Percentiles rank a stretch among this genome's conserved stretches.
Conservation (phyloP, 2,888 invertebrate species). For the Balanococcus diminutus region DNA sequence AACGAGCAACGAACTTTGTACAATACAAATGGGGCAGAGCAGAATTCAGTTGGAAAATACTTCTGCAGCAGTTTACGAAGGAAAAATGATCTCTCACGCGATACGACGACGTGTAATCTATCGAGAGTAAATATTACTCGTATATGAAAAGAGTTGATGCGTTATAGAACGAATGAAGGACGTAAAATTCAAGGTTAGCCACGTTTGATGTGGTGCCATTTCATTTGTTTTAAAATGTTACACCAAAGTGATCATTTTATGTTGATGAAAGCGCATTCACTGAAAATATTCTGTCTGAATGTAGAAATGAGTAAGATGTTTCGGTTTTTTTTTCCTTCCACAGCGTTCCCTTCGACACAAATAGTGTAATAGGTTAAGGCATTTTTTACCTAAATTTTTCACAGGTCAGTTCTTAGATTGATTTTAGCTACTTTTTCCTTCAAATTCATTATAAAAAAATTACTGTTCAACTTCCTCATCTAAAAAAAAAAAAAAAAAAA, state of each 20-base stretch:
- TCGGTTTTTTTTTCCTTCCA: no score
- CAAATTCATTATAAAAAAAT: no score
- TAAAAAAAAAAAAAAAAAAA: no score
- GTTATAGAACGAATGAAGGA: not conserved
- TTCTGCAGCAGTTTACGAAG: not conserved
- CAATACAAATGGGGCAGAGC: no score
- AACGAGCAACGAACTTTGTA: not conserved
- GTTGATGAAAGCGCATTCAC: not conserved
- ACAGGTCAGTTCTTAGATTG: no score
- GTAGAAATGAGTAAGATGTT: no score
- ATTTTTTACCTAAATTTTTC: no score
- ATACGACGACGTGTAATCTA: not conserved
- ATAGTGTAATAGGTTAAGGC: no score
- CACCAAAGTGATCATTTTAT: not conserved
- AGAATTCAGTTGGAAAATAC: not conserved
- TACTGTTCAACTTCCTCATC: no score
- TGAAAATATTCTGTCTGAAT: not conserved
- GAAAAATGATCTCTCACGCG: not conserved
- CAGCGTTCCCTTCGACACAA: no score
- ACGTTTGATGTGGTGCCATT: not conserved
- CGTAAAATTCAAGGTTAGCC: constrained; percentile 3
- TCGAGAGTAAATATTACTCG: not conserved
- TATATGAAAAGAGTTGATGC: not conserved
- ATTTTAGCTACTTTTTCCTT: no score
- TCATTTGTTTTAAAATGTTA: not conserved